These are phyloP conservation scores for Cryptotis parvus DNA, from an alignment of 2,113 vertebrate species.

Conservation along the genomic window DNA sequence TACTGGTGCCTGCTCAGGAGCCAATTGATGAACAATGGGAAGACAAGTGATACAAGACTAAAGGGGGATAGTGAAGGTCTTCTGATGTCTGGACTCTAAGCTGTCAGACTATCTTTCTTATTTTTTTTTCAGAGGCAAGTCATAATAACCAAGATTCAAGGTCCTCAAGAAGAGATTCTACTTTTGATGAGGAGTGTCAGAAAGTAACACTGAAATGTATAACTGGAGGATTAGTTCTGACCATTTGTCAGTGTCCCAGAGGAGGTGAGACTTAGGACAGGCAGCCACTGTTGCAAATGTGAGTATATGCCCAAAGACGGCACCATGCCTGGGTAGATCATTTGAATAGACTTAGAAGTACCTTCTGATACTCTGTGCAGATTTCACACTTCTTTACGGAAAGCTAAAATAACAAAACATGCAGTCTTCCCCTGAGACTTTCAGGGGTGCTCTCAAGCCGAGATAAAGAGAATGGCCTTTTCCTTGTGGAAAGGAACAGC, in stretches of 20 bases:
- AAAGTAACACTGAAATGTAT: neutral
- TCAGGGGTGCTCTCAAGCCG: conserved; percentile 19
- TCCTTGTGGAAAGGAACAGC: neutral
- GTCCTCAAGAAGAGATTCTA: neutral
- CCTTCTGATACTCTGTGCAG: neutral
- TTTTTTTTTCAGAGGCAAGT: neutral
- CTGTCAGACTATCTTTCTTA: neutral
- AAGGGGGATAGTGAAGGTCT: neutral
- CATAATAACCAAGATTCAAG: neutral
- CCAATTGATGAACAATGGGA: no score
- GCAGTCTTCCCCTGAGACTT: neutral
- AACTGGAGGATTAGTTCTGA: neutral
- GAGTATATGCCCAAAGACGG: neutral
- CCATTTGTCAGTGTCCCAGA: no score
- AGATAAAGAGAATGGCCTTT: neutral
- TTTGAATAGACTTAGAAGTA: neutral
- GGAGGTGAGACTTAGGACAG: accelerated
- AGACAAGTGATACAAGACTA: no score
- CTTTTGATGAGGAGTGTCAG: neutral
- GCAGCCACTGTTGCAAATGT: neutral
- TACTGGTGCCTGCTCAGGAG: no score
- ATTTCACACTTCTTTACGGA: neutral
- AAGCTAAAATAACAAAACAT: neutral
- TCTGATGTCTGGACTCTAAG: neutral
- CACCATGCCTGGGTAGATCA: accelerated